Evolutionary conservation across 1,140 invertebrate genomes (phyloP), one percentile per base, ranked within the genome.

Genomic region (Drosophila leontia): DNA sequence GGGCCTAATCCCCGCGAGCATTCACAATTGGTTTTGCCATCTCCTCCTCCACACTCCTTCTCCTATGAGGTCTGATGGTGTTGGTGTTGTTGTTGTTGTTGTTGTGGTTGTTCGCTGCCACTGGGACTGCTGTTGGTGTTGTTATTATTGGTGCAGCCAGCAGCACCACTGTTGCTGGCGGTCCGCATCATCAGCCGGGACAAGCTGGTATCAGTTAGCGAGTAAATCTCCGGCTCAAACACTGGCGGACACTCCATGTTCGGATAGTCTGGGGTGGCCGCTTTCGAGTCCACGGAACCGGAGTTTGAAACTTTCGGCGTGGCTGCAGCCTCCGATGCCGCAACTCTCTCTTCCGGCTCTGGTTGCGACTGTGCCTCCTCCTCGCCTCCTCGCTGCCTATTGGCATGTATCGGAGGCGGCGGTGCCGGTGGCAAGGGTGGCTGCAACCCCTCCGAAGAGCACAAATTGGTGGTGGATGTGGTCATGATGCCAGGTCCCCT

Each of bases 201-300:
- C 35, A 93, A 72, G 82, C 93, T 94, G 67, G 92, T 92, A 55
- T 94, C 94, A 11, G 94, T 94, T 42, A 97, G 94, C 67, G 96
- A 96, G 92, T 97, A 97, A 2, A 96, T 96, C 86, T 96, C 96
- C 0, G 96, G 95, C 92, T 97, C 96, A 93, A 97, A 97, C 48
- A 96, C 95, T 39, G 96, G 96, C 12, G 96, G 96, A 91, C 96
- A 97, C 93, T 96, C 95, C 87, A 97, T 94, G 77, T 96, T 96
- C 42, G 96, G 96, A 93, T 97, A 97, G 79, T 95, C 94, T 26
- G 94, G 94, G 6, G 91, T 92, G 29, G 78, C 77, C 17, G 79
- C 77, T 32, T 88, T 81, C 6, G 79, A 85, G 58, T 84, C 79
- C 23, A 80, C 13, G 0, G 86, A 83, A 61, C 86, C 91, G 44